These are phyloP conservation scores for Rhagium mordax DNA, from an alignment of 2,888 invertebrate species.

Conservation along the genomic window DNA sequence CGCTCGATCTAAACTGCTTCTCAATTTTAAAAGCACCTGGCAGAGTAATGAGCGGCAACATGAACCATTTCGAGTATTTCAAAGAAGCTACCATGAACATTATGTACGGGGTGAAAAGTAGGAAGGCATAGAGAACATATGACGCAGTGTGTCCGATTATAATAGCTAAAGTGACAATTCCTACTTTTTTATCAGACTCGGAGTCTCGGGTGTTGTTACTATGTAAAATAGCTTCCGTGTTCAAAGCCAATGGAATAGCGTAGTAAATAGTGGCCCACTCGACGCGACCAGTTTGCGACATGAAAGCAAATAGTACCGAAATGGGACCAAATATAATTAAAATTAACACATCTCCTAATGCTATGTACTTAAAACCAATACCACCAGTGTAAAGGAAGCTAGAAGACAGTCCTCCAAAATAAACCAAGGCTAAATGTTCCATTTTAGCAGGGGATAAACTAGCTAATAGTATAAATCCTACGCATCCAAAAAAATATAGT, in stretches of 20 bases:
- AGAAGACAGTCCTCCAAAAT: slow-evolving; percentile 95
- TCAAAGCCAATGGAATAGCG: slow-evolving; percentile 93
- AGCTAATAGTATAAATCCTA: slow-evolving; percentile 67
- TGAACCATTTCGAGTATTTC: slow-evolving; percentile 90
- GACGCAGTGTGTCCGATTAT: slow-evolving; percentile 92
- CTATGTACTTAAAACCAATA: slow-evolving; percentile 95
- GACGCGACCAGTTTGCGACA: slow-evolving; percentile 93
- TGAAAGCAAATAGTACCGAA: slow-evolving; percentile 92
- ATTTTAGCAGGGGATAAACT: slow-evolving; percentile 89
- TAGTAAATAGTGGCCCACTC: slow-evolving; percentile 94
- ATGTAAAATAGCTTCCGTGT: slow-evolving; percentile 95
- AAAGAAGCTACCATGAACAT: slow-evolving; percentile 89
- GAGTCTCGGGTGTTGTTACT: slow-evolving; percentile 95
- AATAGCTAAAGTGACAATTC: slow-evolving; percentile 96
- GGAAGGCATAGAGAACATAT: slow-evolving; percentile 90
- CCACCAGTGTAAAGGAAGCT: slow-evolving; percentile 98
- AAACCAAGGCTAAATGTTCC: slow-evolving; percentile 95
- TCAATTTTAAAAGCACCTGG: slow-evolving; percentile 93
- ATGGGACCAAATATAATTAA: slow-evolving; percentile 95
- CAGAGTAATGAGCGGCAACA: slow-evolving; percentile 89
- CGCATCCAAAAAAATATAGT: slow-evolving; percentile 88
- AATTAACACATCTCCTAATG: slow-evolving; percentile 92
- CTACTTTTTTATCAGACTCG: slow-evolving; percentile 89
- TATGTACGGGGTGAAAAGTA: slow-evolving; percentile 93
- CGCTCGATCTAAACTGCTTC: slow-evolving; percentile 86